Percentiles rank a stretch among this genome's conserved stretches.
Conservation (phyloP, 1,140 invertebrate species). For the Drosophila arawakana region DNA sequence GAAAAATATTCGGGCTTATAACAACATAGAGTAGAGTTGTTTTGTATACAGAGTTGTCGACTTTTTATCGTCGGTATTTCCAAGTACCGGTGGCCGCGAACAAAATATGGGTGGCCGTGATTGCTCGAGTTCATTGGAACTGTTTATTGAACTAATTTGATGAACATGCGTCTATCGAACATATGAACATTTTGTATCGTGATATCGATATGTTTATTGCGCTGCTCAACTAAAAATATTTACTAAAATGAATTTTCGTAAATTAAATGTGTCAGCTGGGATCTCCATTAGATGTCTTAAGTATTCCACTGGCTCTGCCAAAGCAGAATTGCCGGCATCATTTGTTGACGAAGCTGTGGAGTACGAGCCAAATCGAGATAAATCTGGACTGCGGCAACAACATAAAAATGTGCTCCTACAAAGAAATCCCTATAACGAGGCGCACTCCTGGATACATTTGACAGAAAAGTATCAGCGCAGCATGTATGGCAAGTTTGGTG, state of each 20-base stretch:
- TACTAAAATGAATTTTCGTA: constrained; percentile 27
- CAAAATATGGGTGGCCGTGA: too few relatives aligned
- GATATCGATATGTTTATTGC: constrained; percentile 1
- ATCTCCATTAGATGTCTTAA: constrained; percentile 22
- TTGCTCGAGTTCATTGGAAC: too few relatives aligned
- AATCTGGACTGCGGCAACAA: constrained; percentile 86
- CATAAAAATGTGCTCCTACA: constrained; percentile 86
- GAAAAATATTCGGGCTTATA: too few relatives aligned
- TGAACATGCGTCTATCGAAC: not conserved
- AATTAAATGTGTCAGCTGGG: constrained; percentile 12
- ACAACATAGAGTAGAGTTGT: too few relatives aligned
- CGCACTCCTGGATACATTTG: constrained; percentile 85
- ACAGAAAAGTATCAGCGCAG: constrained; percentile 87
- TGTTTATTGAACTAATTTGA: too few relatives aligned
- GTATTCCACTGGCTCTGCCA: constrained; percentile 32
- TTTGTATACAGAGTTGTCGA: too few relatives aligned
- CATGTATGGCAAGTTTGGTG: constrained; percentile 87
- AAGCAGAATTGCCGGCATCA: constrained; percentile 43
- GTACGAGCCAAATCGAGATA: constrained; percentile 85
- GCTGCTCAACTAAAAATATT: constrained; percentile 1
- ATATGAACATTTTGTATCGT: not conserved
- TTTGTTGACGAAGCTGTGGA: constrained; percentile 36
- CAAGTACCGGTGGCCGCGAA: too few relatives aligned
- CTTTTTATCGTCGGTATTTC: too few relatives aligned
- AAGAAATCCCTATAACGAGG: constrained; percentile 85